A percentile compares a stretch with the other conserved stretches of the same genome.
Conservation (phyloP, 2,888 invertebrate species). For the Neoaliturus tenellus region DNA sequence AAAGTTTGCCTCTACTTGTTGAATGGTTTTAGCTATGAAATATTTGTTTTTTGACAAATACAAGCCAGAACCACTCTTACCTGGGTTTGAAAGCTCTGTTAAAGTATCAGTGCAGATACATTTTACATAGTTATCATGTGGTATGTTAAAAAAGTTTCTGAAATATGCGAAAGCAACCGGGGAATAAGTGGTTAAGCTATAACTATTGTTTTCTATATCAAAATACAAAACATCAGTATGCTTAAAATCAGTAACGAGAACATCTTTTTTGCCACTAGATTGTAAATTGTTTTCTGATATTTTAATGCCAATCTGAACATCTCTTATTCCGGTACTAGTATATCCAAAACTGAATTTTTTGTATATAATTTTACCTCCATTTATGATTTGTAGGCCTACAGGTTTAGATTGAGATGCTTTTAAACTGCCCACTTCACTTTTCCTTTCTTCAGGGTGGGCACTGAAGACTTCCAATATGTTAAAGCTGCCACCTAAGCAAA, state of each 20-base stretch:
- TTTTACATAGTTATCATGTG: slow-evolving; percentile 99
- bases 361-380: no score
- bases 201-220: slow-evolving; percentile 79
- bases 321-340: slow-evolving; percentile 98
- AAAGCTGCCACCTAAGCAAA: not conserved
- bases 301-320: slow-evolving; percentile 95
- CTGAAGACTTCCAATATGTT: not conserved
- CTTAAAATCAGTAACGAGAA: no score
- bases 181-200: slow-evolving; percentile 98
- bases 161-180: slow-evolving; percentile 99
- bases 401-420: no score
- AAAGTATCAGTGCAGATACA: slow-evolving; percentile 97
- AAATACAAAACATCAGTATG: no score
- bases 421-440: not conserved
- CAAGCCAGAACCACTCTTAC: slow-evolving; percentile 99
- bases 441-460: no score
- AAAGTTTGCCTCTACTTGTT: slow-evolving; percentile 99
- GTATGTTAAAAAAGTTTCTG: slow-evolving; percentile 98
- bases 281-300: slow-evolving; percentile 95
- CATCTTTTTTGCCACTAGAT: slow-evolving; percentile 97
- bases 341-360: no score
- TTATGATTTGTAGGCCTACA: no score
- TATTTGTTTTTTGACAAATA: slow-evolving; percentile 99
- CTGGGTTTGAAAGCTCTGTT: slow-evolving; percentile 97
- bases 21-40: slow-evolving; percentile 99